Base-by-base conservation (phyloP, 1,140 invertebrate species). In the Hestina assimilis region DNA sequence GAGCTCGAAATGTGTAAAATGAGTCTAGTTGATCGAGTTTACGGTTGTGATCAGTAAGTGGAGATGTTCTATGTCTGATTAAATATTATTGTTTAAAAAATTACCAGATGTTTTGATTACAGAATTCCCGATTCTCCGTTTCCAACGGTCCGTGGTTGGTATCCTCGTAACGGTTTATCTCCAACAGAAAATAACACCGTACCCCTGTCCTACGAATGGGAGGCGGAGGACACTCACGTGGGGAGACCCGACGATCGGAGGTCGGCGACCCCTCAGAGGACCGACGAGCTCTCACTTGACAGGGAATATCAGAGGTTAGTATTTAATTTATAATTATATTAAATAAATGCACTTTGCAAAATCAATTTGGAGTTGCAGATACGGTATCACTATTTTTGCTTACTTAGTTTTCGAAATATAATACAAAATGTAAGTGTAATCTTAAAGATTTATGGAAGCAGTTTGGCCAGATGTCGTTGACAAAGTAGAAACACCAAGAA, bases 11-110 rank as follows among this genome's bases (percentile, higher is more conserved):
- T 68, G 59, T 78, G 70, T 53, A 87, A 87, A 56, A 86, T 83
- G 81, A 59, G 35, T 1, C 68, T 85, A 4, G 84, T 87, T 0
- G 82, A 87, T 20, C 57, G 78, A 1, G 67, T 87, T 8, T 87
- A 87, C 21, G 80, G 79, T 5, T 79, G 79, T 52, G 80, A 85
- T 35, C 82, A 84, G 84, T 87, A 53, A 85, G 84, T 79, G 14
- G 9, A 35, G 6, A 35, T 28, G 8, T 2, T 8, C 8, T 28
- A 28, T 28, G 6, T 5, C 8, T 28, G 3, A 5, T 28, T 28
- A 4, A 40, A 19, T 23, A 14, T 17, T 35, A 23, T 9, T 35
- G 4, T 29, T 55, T 38, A 0, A 31, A 84, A 79, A 14, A 79
- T 81, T 7, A 35, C 66, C 0, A n/a, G n/a, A n/a, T n/a, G n/a